phyloP scores from a whole-genome alignment of 2,888 invertebrate species.

The Cosmia trapezina region DNA sequence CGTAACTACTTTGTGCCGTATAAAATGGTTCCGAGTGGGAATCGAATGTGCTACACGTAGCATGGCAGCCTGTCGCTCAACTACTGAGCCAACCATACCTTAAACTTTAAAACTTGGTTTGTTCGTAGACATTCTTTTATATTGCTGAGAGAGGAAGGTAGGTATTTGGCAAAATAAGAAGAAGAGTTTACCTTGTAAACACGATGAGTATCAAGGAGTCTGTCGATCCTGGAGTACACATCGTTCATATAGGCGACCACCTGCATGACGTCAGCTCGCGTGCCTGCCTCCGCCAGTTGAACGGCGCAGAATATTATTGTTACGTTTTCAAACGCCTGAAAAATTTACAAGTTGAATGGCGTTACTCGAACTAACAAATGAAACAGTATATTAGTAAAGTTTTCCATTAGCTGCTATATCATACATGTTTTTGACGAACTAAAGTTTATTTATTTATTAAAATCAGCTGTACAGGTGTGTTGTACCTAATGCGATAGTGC shows the following conservation, averaged over 20 bases:
- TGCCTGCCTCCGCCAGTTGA: slow-evolving; percentile 85
- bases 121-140: too few relatives aligned
- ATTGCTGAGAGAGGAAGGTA: too few relatives aligned
- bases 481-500: too few relatives aligned
- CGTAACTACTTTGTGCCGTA: too few relatives aligned
- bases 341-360: neutral
- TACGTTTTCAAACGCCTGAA: slow-evolving; percentile 93
- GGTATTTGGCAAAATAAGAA: neutral
- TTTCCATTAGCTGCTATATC: neutral
- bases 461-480: neutral
- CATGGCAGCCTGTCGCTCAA: too few relatives aligned
- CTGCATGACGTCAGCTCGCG: slow-evolving; percentile 92
- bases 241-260: slow-evolving; percentile 96
- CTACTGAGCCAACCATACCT: too few relatives aligned
- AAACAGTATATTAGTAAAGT: neutral
- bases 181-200: slow-evolving; percentile 94
- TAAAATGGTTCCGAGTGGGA: too few relatives aligned
- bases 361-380: neutral
- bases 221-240: slow-evolving; percentile 96
- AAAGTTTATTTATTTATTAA: neutral
- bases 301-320: slow-evolving; percentile 95
- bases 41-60: too few relatives aligned
- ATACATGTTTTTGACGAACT: neutral
- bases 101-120: too few relatives aligned
- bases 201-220: slow-evolving; percentile 95